Conservation (phyloP, 2,113 vertebrate genomes). For the Carettochelys insculpta region DNA sequence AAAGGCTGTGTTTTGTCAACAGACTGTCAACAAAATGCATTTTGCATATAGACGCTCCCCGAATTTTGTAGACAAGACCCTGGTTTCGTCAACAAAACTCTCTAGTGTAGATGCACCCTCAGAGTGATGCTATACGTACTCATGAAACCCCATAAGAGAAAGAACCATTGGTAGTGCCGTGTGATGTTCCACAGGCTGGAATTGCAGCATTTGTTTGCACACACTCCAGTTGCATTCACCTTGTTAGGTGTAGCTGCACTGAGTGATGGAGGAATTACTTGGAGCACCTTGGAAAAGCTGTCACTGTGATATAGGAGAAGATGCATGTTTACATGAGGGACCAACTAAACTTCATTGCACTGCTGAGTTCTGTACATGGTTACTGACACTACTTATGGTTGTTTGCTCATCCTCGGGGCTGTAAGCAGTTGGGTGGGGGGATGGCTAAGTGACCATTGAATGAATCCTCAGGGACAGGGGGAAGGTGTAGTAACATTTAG, state of each 20-base stretch:
- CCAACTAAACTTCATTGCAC: not conserved
- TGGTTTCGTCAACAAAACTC: too few relatives aligned
- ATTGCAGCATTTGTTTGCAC: fast-evolving
- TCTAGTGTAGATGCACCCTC: too few relatives aligned
- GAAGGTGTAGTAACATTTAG: not conserved
- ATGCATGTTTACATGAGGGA: not conserved
- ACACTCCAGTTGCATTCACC: fast-evolving
- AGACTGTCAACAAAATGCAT: too few relatives aligned
- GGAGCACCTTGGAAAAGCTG: not conserved
- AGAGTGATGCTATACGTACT: not conserved
- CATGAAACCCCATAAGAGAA: not conserved
- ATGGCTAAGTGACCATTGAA: not conserved
- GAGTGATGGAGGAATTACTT: fast-evolving
- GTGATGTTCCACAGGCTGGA: not conserved
- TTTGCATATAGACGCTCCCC: too few relatives aligned
- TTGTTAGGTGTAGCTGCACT: not conserved
- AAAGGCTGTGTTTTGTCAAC: too few relatives aligned
- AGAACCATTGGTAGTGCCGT: not conserved
- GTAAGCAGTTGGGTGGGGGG: not conserved
- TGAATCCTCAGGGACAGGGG: not conserved
- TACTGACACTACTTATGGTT: not conserved
- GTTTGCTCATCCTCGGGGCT: not conserved
- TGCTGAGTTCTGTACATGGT: not conserved
- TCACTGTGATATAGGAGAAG: not conserved
- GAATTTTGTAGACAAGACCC: too few relatives aligned